phyloP scores from a whole-genome alignment of 2,113 vertebrate species.

The Phodopus roborovskii region DNA sequence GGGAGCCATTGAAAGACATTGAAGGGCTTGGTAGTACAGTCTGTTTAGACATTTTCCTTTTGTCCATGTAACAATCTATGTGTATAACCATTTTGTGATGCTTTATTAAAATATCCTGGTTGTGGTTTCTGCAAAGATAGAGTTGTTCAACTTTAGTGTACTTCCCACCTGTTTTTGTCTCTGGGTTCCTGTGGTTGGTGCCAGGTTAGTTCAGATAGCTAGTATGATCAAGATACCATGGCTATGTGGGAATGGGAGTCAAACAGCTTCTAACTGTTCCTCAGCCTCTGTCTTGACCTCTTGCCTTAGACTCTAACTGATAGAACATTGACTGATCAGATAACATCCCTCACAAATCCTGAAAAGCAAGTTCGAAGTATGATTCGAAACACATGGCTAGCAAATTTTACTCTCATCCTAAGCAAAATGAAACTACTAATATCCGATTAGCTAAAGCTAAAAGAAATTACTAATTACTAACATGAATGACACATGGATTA shows the following conservation, averaged over 20 bases:
- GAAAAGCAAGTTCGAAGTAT: neutral
- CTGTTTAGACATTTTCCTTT: neutral
- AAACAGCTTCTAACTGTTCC: neutral
- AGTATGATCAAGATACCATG: neutral
- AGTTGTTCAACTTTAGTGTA: neutral
- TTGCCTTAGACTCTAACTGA: neutral
- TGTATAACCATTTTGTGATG: neutral
- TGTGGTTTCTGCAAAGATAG: neutral
- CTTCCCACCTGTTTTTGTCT: neutral
- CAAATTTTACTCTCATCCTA: slow-evolving; percentile 26
- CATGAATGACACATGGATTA: slow-evolving; percentile 20
- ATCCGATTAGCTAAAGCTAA: neutral
- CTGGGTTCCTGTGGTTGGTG: neutral
- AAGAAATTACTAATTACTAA: neutral
- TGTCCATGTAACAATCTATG: neutral
- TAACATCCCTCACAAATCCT: neutral
- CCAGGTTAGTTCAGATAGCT: neutral
- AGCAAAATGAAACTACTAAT: slow-evolving; percentile 41
- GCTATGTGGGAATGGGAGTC: neutral
- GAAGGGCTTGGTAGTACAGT: no score
- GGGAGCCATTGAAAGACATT: neutral
- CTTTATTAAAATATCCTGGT: neutral
- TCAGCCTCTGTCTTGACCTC: neutral
- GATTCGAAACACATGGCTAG: slow-evolving; percentile 7
- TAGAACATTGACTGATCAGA: neutral